phyloP scores from a whole-genome alignment of 2,888 invertebrate species.

The Mimachlamys varia region DNA sequence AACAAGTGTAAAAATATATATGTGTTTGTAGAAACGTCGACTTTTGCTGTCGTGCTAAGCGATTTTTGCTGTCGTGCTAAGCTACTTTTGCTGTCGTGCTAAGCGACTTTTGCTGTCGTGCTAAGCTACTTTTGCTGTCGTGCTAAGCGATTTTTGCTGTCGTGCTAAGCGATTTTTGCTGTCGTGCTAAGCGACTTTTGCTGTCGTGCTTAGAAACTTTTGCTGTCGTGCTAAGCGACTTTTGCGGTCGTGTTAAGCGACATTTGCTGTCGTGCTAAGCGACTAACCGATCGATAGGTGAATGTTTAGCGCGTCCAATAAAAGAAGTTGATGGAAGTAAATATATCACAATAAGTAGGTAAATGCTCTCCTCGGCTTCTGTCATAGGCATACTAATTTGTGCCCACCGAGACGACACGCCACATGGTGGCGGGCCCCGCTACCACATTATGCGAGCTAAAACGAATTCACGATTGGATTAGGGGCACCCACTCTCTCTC shows the following conservation, averaged over 20 bases:
- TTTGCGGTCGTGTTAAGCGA: not conserved
- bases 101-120: not conserved
- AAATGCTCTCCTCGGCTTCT: slow-evolving; percentile 3
- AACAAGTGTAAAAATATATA: not conserved
- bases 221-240: no score
- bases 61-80: not conserved
- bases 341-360: slow-evolving; percentile 12
- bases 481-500: slow-evolving; percentile 20
- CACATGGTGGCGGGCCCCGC: slow-evolving; percentile 22
- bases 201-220: no score
- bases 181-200: not conserved
- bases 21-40: not conserved
- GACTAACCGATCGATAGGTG: not conserved
- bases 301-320: slow-evolving; percentile 7
- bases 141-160: not conserved
- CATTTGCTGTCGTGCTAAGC: not conserved
- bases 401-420: slow-evolving; percentile 12
- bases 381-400: slow-evolving; percentile 34
- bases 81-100: not conserved
- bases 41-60: not conserved
- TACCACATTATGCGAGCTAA: slow-evolving; percentile 8
- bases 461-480: slow-evolving; percentile 27
- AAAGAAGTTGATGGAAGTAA: not conserved
- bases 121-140: no score
- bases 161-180: not conserved